A percentile compares a stretch with the other conserved stretches of the same genome.
These are phyloP conservation scores for Gopherus evgoodei DNA, from an alignment of 2,113 vertebrate species.

Conservation along the genomic window DNA sequence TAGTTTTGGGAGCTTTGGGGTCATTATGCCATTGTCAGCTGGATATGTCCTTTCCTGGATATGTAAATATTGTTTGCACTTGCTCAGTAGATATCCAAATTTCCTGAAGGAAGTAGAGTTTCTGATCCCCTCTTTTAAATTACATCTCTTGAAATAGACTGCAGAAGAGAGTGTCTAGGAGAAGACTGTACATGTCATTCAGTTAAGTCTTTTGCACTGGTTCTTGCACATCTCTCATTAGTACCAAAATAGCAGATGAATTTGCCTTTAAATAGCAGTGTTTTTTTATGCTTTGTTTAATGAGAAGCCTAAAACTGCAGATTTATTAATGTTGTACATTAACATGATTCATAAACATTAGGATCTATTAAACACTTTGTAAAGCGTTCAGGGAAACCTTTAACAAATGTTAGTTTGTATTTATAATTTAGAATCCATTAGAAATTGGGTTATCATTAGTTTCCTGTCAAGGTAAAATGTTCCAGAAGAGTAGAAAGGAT, in stretches of 20 bases:
- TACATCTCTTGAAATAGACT: neutral
- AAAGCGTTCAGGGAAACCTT: constrained; percentile 48
- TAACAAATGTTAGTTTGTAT: constrained; percentile 19
- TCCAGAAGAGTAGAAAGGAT: constrained; percentile 4
- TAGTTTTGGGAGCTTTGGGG: neutral
- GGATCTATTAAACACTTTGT: constrained; percentile 62
- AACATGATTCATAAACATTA: constrained; percentile 42
- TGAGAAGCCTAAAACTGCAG: constrained; percentile 14
- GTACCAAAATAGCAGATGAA: constrained; percentile 1
- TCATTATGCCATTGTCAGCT: neutral
- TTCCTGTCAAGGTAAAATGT: constrained; percentile 38
- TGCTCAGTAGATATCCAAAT: neutral
- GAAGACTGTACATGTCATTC: neutral
- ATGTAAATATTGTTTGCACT: neutral
- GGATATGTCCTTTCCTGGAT: neutral
- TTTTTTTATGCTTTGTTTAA: constrained; percentile 24
- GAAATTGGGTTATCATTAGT: constrained; percentile 41
- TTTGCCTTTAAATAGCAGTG: neutral
- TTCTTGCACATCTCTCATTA: neutral
- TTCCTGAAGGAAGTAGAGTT: neutral
- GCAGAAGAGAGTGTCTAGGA: neutral
- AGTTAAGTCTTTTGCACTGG: neutral
- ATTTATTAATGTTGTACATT: constrained; percentile 53
- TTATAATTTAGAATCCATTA: constrained; percentile 32
- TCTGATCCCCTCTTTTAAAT: neutral